Evolutionary conservation across 2,888 invertebrate genomes (phyloP).

Genomic region (Ditylenchus weischeri): DNA sequence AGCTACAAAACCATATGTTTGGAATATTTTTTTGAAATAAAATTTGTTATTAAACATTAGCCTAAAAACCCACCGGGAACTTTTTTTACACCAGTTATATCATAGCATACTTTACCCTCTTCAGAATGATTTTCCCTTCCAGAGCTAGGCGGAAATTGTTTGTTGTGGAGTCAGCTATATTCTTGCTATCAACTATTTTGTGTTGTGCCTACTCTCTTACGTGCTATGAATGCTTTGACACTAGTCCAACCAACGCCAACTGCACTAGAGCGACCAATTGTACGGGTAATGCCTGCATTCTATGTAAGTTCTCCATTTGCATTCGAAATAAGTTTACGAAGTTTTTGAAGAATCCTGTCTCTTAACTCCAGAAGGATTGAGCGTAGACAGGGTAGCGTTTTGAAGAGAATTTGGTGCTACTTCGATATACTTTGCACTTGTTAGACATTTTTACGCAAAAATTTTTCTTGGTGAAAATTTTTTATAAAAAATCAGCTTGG

Average conservation of each 20-base stretch:
- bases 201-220: conserved; percentile 21
- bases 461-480: too few relatives aligned
- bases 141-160: conserved; percentile 1
- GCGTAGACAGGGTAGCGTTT: too few relatives aligned
- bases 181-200: conserved; percentile 10
- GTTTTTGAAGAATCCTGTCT: conserved; percentile 4
- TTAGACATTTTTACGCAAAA: too few relatives aligned
- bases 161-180: not conserved
- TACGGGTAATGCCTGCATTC: conserved; percentile 50
- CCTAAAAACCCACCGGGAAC: too few relatives aligned
- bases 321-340: conserved; percentile 7
- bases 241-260: conserved; percentile 35
- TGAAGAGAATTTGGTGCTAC: too few relatives aligned
- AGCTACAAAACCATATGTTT: too few relatives aligned
- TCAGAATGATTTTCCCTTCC: not conserved
- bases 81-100: not conserved
- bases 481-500: too few relatives aligned
- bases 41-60: too few relatives aligned
- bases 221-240: conserved; percentile 52
- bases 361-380: too few relatives aligned
- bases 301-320: conserved; percentile 36
- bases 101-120: not conserved
- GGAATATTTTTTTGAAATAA: too few relatives aligned
- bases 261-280: conserved; percentile 45
- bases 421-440: too few relatives aligned